A percentile compares a stretch with the other conserved stretches of the same genome.
These are phyloP conservation scores for Oikopleura albicans DNA, from an alignment of 23 tunicate species.

Conservation along the genomic window DNA sequence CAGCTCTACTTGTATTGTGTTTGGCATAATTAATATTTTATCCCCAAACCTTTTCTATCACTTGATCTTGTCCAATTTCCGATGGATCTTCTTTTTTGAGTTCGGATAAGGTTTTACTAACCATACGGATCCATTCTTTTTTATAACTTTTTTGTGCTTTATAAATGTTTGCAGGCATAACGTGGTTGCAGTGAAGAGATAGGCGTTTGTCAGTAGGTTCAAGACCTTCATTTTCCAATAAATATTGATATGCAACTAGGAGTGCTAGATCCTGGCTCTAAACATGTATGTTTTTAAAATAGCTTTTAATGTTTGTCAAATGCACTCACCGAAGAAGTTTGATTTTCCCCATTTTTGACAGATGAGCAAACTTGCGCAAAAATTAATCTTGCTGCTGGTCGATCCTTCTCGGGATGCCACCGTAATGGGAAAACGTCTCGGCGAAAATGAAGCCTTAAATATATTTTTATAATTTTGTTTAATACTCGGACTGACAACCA, in stretches of 20 bases:
- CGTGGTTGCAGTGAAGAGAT: not conserved
- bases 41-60: slow-evolving; percentile 5
- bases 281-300: not conserved
- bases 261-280: not conserved
- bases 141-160: slow-evolving; percentile 1
- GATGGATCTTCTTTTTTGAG: not conserved
- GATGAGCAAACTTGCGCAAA: slow-evolving; percentile 9
- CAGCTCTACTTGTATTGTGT: too few relatives aligned
- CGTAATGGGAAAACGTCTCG: not conserved
- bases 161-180: not conserved
- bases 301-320: not conserved
- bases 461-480: not conserved
- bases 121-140: slow-evolving; percentile 8
- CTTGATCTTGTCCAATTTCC: not conserved
- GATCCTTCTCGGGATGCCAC: slow-evolving; percentile 8
- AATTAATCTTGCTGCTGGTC: not conserved
- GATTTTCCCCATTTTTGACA: not conserved
- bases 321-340: not conserved
- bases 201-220: not conserved
- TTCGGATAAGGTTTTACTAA: not conserved
- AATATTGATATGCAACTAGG: not conserved
- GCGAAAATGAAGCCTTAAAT: not conserved
- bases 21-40: too few relatives aligned
- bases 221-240: not conserved
- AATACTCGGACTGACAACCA: too few relatives aligned